Percentiles rank a stretch among this genome's conserved stretches.
Conservation (phyloP, 2,113 vertebrate species). For the Myotis lucifugus region DNA sequence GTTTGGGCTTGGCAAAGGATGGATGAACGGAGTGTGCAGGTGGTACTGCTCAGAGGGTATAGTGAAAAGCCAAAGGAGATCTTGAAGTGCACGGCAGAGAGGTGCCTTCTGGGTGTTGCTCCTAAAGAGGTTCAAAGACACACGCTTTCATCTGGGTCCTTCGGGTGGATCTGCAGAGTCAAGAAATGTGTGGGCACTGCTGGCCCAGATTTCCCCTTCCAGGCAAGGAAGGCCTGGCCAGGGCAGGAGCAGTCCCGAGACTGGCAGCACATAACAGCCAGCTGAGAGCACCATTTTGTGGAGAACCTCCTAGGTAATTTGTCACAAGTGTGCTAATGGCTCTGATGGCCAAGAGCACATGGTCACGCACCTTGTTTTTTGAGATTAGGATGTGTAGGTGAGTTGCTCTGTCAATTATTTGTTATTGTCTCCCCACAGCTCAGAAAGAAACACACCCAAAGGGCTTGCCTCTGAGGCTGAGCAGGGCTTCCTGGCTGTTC, state of each 20-base stretch:
- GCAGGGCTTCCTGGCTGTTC: slow-evolving; percentile 58
- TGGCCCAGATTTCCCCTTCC: background rate
- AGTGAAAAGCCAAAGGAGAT: background rate
- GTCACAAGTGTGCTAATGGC: slow-evolving; percentile 4
- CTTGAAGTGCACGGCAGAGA: background rate
- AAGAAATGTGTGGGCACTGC: background rate
- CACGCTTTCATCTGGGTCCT: background rate
- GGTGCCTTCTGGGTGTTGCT: background rate
- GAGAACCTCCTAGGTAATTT: slow-evolving; percentile 47
- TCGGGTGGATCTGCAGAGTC: slow-evolving; percentile 35
- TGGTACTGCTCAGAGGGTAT: background rate
- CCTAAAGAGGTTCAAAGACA: background rate
- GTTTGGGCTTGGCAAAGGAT: background rate
- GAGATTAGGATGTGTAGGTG: slow-evolving; percentile 50
- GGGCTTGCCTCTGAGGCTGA: background rate
- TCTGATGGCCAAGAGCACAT: slow-evolving; percentile 43
- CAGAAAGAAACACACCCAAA: background rate
- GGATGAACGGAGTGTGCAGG: background rate
- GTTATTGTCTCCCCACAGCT: slow-evolving; percentile 45
- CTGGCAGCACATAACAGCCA: background rate
- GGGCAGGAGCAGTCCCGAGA: background rate
- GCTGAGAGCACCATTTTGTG: background rate
- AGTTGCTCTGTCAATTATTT: slow-evolving; percentile 47
- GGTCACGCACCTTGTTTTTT: background rate
- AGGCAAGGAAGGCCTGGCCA: slow-evolving; percentile 9